Base-by-base conservation (phyloP, 1,140 invertebrate genomes). In the Lepidurus arcticus region DNA sequence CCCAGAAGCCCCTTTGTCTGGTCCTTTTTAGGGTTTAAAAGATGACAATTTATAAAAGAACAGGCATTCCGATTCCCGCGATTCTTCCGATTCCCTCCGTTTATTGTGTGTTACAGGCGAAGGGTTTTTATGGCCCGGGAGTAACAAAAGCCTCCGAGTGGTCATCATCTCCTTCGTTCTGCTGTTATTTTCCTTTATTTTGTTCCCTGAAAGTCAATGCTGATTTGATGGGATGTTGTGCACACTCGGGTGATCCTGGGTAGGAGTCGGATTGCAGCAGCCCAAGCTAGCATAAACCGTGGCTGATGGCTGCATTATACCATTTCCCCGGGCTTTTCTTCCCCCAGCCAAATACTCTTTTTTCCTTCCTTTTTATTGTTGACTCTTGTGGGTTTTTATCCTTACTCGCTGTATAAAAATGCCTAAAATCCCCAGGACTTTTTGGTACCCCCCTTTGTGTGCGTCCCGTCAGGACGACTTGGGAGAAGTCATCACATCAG, bases 61-160 rank as follows among this genome's bases (percentile, higher is more conserved):
- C 34, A 34, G 34, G 34, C 34, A 34, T 34, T 34, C 34, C 34
- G 34, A 34, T 34, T 34, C 34, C 34, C 34, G 0, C 34, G 34
- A 34, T 34, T 34, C 34, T 4, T 34, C 34, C 34, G 34, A 34
- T 34, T 34, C 34, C 34, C 53, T 65, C 53, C 53, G 53, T 65
- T 65, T 65, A 65, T 65, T 65, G 53, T 65, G 21, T 65, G 53
- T 65, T 65, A 65, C 53, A 65, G 53, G 53, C 53, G 53, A 65
- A 16, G 53, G 53, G n/a, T 21, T 65, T 65, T 65, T 65, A 65
- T 21, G 53, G 21, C 53, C 34, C 34, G 34, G 34, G 34, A 34
- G 34, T 34, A 34, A 34, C 34, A 34, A 34, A 34, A 34, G 34
- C 3, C 4, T 34, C 34, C 34, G 34, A 34, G 34, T 34, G 34